Evolutionary conservation across 2,888 invertebrate species (phyloP).

Genomic region (Gnatocerus cornutus): DNA sequence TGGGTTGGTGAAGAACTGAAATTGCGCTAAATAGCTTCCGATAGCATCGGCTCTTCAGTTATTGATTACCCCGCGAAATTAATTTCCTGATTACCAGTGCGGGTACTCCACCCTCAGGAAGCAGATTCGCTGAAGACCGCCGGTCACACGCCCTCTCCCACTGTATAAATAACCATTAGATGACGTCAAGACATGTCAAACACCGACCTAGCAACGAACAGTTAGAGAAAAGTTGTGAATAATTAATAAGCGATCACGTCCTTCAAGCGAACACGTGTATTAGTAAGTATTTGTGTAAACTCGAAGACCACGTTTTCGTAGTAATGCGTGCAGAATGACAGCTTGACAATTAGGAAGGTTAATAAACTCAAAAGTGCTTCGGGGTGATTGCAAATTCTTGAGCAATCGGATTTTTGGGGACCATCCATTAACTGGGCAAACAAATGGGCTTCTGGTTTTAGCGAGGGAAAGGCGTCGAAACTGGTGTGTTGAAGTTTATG

Average conservation of each 20-base stretch:
- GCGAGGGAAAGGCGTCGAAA: constrained; percentile 23
- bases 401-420: too few relatives aligned
- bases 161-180: constrained; percentile 32
- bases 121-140: constrained; percentile 15
- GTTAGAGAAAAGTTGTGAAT: constrained; percentile 48
- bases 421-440: too few relatives aligned
- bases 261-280: constrained; percentile 53
- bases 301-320: constrained; percentile 29
- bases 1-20: too few relatives aligned
- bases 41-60: too few relatives aligned
- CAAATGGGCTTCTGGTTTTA: too few relatives aligned
- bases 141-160: constrained; percentile 21
- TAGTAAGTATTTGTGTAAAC: constrained; percentile 49
- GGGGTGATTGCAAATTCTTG: constrained; percentile 17
- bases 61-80: background rate
- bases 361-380: constrained; percentile 46
- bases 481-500: too few relatives aligned
- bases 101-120: constrained; percentile 26
- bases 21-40: too few relatives aligned
- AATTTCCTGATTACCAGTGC: constrained; percentile 14
- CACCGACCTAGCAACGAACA: constrained; percentile 50
- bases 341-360: constrained; percentile 29
- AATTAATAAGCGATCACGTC: constrained; percentile 53
- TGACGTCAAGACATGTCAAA: constrained; percentile 48
- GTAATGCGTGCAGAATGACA: constrained; percentile 20